Conservation (phyloP, 2,888 invertebrate genomes). For the Ichneumoninae sp. region DNA sequence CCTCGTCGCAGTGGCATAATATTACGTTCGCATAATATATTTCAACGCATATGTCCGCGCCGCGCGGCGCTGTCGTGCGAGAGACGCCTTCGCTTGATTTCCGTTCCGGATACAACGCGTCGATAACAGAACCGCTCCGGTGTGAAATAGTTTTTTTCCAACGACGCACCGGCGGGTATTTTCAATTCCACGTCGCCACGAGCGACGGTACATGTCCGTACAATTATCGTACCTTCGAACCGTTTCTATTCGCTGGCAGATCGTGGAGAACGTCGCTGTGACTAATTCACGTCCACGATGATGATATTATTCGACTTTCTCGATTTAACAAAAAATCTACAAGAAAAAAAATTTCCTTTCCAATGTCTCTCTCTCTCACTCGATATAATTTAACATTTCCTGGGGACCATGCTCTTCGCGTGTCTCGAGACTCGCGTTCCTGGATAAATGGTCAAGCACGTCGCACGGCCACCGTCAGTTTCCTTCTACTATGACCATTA, state of each 20-base stretch:
- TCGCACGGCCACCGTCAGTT: constrained; percentile 34
- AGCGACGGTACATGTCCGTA: neutral
- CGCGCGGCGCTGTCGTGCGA: constrained; percentile 6
- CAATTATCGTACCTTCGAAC: neutral
- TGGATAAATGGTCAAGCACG: constrained; percentile 53
- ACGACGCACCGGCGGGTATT: neutral
- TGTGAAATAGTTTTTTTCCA: constrained; percentile 14
- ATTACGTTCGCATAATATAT: constrained; percentile 26
- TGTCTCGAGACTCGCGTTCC: constrained; percentile 57
- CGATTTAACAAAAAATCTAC: neutral
- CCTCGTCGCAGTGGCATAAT: constrained; percentile 13
- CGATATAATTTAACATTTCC: constrained; percentile 60
- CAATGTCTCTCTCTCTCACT: constrained; percentile 24
- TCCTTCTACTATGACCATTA: constrained; percentile 32
- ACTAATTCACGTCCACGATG: neutral
- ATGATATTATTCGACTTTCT: constrained; percentile 33
- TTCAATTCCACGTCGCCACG: neutral
- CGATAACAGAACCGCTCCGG: constrained; percentile 16
- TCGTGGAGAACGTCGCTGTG: neutral
- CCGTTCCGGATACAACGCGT: constrained; percentile 59
- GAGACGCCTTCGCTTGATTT: constrained; percentile 57
- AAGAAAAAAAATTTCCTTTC: neutral
- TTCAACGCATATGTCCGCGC: constrained; percentile 10
- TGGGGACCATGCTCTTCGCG: constrained; percentile 44
- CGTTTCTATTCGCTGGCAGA: neutral